Evolutionary conservation across 2,797 vertebrate genomes (phyloP), one percentile per base, ranked within the genome.

Genomic region (Acanthurus tractus): DNA sequence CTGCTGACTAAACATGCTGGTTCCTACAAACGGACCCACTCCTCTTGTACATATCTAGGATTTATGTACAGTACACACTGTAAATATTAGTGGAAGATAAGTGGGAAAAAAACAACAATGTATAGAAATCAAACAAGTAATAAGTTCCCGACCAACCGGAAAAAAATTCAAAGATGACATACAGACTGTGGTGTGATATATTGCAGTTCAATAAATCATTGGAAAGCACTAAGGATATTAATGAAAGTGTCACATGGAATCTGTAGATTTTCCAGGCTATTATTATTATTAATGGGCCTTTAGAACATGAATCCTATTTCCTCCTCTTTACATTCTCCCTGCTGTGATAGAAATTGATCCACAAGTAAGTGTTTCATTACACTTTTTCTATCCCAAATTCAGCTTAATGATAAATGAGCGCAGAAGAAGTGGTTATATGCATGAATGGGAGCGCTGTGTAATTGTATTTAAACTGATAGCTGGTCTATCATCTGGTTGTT

Each of bases 231-330:
- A 71, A 74, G 74, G 78, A 79, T 90, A 93, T 93, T 94, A 93
- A 94, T 94, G 82, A 90, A 90, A 71, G 84, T 91, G 86, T 90
- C 90, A 88, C 44, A 76, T 71, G 64, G 79, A 89, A 92, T 91
- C 88, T 93, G 86, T 86, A 87, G 92, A 91, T 90, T 90, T 92
- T 86, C 78, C 63, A 82, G 76, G 83, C 88, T 91, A 93, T 93
- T 91, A 91, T 92, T 91, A 90, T 94, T 95, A 94, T 94, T 93
- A 95, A 94, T 95, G 87, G 82, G 49, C 74, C 83, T 83, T 86
- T 82, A 86, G 76, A 91, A 88, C 82, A 89, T 86, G 84, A 85
- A 92, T 94, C 89, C 75, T 64, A 92, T 94, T 93, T 93, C 92
- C 91, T 77, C 78, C 76, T 81, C 79, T 84, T 82, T 86, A 72